These are phyloP conservation scores for Pseudolaguvia tuberculata DNA, from an alignment of 2,113 vertebrate species.

Conservation along the genomic window DNA sequence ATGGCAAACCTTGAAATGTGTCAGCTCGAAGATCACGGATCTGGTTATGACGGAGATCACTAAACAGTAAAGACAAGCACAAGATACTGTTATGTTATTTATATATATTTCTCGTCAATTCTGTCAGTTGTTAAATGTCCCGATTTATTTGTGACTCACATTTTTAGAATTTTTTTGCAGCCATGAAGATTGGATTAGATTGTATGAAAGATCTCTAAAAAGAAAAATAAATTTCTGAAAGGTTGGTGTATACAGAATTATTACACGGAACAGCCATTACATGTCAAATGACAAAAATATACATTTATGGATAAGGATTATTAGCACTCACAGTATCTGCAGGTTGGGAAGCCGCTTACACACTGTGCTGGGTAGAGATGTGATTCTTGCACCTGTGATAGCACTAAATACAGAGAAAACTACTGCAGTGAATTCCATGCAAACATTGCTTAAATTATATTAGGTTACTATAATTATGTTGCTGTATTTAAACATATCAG, in stretches of 20 bases:
- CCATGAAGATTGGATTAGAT: constrained; percentile 79
- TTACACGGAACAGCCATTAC: not conserved
- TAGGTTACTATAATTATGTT: not conserved
- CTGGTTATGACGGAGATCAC: constrained; percentile 86
- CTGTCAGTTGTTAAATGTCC: not conserved
- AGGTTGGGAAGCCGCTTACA: constrained; percentile 86
- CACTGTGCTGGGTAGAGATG: constrained; percentile 75
- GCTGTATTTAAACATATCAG: not conserved
- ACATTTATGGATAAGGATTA: not conserved
- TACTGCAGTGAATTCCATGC: not conserved
- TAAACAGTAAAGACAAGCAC: constrained; percentile 56
- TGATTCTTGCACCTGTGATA: constrained; percentile 85
- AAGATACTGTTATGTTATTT: not conserved
- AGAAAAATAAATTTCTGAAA: not conserved
- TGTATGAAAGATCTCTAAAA: constrained; percentile 87
- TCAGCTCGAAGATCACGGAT: constrained; percentile 76
- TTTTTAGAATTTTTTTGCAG: constrained; percentile 68
- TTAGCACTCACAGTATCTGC: constrained; percentile 81
- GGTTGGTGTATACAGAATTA: not conserved
- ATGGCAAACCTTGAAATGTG: constrained; percentile 79
- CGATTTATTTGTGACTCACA: constrained; percentile 27
- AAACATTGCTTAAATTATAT: not conserved
- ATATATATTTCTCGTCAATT: not conserved
- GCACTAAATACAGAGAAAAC: constrained; percentile 54
- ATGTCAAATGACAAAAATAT: not conserved